Conservation (phyloP, 2,113 vertebrate species). For the Lasiurus cinereus region DNA sequence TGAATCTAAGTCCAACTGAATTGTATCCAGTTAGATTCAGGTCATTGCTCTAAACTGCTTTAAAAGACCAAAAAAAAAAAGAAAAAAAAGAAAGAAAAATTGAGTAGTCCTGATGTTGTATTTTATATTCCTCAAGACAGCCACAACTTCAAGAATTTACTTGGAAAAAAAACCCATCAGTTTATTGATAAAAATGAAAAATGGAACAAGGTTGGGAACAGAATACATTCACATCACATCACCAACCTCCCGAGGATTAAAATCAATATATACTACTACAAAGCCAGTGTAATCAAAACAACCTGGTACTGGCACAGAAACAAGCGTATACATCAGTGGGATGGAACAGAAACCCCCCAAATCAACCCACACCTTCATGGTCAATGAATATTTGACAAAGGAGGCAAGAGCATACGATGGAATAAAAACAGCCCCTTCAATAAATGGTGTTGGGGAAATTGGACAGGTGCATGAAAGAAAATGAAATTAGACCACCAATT, state of each 20-base stretch:
- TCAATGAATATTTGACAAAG: no score
- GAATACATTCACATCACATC: neutral
- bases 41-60: neutral
- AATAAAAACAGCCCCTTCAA: neutral
- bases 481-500: neutral
- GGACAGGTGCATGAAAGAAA: neutral
- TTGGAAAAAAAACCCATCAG: neutral
- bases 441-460: neutral
- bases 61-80: neutral
- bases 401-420: neutral
- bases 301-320: no score
- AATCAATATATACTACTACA: neutral
- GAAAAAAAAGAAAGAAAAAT: neutral
- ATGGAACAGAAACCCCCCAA: no score
- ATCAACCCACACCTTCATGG: no score
- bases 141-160: constrained; percentile 26
- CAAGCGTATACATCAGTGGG: no score
- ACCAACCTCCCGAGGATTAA: neutral
- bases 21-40: constrained; percentile 42
- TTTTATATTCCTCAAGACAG: constrained; percentile 55
- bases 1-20: constrained; percentile 17
- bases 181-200: constrained; percentile 40
- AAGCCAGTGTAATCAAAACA: no score
- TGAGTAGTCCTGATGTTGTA: neutral
- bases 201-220: neutral